phyloP scores from a whole-genome alignment of 92 coral and sea anemone species.

The Parazoanthus darwini region DNA sequence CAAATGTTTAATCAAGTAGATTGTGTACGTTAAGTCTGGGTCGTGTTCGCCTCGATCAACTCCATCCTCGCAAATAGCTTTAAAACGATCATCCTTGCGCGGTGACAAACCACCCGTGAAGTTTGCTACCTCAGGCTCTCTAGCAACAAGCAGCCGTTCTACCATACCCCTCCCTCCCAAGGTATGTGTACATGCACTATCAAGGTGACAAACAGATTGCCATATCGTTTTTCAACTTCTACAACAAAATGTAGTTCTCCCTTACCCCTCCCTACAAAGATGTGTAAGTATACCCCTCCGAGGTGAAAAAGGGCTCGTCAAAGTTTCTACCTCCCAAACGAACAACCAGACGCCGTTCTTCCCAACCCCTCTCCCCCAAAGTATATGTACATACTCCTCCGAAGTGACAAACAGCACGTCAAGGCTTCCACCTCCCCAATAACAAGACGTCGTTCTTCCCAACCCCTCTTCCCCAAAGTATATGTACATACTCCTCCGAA shows the following conservation, averaged over 20 bases:
- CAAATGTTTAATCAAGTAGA: too few species aligned
- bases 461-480: background rate
- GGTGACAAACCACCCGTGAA: constrained; percentile 43
- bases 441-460: constrained; percentile 47
- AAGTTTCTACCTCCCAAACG: constrained; percentile 50
- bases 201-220: constrained; percentile 45
- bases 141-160: constrained; percentile 49
- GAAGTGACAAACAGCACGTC: constrained; percentile 51
- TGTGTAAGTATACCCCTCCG: constrained; percentile 21
- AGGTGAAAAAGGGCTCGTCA: constrained; percentile 48
- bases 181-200: constrained; percentile 17
- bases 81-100: constrained; percentile 7
- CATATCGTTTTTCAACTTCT: constrained; percentile 42
- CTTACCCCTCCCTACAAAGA: background rate
- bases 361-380: background rate
- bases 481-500: constrained; percentile 25
- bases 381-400: constrained; percentile 23
- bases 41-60: background rate
- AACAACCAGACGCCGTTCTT: constrained; percentile 46
- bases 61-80: background rate
- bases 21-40: background rate
- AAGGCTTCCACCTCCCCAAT: constrained; percentile 51
- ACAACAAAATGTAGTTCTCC: constrained; percentile 46
- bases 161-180: background rate
- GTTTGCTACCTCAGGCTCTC: constrained; percentile 41